Evolutionary conservation across 1,140 invertebrate genomes (phyloP).

Genomic region (Meloidogyne hapla): DNA sequence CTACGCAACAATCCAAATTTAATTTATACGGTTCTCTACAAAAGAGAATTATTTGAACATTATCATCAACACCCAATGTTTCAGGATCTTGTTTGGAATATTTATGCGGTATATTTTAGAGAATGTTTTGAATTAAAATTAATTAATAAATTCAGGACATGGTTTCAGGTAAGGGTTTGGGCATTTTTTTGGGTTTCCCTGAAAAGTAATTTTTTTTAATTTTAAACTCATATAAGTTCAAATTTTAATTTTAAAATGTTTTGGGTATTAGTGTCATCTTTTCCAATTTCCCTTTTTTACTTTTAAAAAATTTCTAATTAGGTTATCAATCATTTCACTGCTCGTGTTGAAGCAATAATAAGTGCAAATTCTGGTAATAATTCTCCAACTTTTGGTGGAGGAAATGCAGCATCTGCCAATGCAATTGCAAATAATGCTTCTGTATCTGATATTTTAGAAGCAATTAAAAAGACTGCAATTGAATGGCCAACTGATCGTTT

Average conservation of each 20-base stretch:
- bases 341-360: slow-evolving; percentile 73
- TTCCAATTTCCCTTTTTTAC: too few species aligned
- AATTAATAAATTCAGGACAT: too few species aligned
- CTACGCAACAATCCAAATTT: slow-evolving; percentile 87
- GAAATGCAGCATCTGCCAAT: slow-evolving; percentile 1
- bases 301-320: slow-evolving; percentile 64
- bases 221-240: background rate
- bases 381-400: background rate
- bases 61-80: slow-evolving; percentile 83
- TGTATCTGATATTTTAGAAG: slow-evolving; percentile 79
- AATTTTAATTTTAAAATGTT: background rate
- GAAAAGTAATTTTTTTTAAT: too few species aligned
- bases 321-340: slow-evolving; percentile 84
- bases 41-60: slow-evolving; percentile 82
- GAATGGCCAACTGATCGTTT: slow-evolving; percentile 87
- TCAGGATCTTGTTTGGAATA: slow-evolving; percentile 92
- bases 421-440: slow-evolving; percentile 23
- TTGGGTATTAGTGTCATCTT: too few species aligned
- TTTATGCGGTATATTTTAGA: slow-evolving; percentile 76
- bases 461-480: slow-evolving; percentile 80
- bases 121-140: slow-evolving; percentile 8
- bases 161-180: too few species aligned
- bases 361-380: slow-evolving; percentile 51
- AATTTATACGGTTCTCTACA: slow-evolving; percentile 91
- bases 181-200: too few species aligned